phyloP scores from a whole-genome alignment of 2,113 vertebrate genomes.

The Eudyptes chrysolophus region DNA sequence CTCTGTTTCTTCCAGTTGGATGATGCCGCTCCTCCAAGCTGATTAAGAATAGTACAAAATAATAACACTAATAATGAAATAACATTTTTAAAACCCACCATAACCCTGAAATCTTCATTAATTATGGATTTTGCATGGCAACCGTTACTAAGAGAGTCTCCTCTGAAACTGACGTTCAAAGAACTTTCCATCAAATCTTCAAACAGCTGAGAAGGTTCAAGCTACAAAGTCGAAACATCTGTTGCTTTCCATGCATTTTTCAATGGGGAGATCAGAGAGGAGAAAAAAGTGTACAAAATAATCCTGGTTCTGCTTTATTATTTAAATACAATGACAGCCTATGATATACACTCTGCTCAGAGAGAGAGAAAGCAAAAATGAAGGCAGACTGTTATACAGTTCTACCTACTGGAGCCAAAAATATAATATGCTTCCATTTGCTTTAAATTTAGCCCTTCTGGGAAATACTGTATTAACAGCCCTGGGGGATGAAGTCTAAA shows the following conservation, averaged over 20 bases:
- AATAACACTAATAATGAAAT: constrained; percentile 57
- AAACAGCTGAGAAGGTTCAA: constrained; percentile 68
- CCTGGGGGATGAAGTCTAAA: constrained; percentile 19
- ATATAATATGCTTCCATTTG: constrained; percentile 27
- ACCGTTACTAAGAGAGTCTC: constrained; percentile 75
- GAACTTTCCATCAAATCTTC: constrained; percentile 60
- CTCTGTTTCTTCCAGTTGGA: not conserved
- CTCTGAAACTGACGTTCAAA: constrained; percentile 71
- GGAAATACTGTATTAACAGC: constrained; percentile 25
- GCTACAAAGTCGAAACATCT: constrained; percentile 75
- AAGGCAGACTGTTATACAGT: not conserved
- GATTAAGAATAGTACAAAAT: constrained; percentile 28
- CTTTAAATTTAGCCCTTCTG: constrained; percentile 40
- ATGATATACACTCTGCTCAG: constrained; percentile 13
- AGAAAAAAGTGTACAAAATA: constrained; percentile 68
- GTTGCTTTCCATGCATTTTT: constrained; percentile 74
- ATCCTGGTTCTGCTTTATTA: constrained; percentile 67
- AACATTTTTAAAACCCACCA: constrained; percentile 36
- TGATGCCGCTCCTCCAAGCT: not conserved
- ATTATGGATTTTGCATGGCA: constrained; percentile 77
- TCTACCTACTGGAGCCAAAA: constrained; percentile 50
- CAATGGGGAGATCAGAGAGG: constrained; percentile 66
- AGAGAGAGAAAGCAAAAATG: constrained; percentile 13
- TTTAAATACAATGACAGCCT: constrained; percentile 67
- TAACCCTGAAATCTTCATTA: constrained; percentile 69